Percentiles rank a stretch among this genome's conserved stretches.
phyloP scores from a whole-genome alignment of 2,888 invertebrate species.

The Stictocephala bisonia region DNA sequence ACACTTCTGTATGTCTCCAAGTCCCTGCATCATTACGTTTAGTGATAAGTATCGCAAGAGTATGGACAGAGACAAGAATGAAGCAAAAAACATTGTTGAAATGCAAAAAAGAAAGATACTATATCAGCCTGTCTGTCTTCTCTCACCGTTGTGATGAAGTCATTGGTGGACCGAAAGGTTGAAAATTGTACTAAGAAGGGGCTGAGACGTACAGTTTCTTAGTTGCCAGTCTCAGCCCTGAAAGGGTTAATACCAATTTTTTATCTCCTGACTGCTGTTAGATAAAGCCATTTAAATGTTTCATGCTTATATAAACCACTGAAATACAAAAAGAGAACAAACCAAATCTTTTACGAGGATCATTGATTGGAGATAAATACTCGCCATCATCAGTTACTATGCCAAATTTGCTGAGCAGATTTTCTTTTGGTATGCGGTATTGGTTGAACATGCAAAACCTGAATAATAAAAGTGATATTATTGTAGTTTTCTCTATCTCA shows the following conservation, averaged over 20 bases:
- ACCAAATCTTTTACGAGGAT: slow-evolving; percentile 87
- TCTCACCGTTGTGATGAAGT: too few species aligned
- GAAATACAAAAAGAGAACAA: slow-evolving; percentile 64
- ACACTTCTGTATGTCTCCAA: too few species aligned
- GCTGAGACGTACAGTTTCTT: too few species aligned
- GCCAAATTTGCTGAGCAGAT: slow-evolving; percentile 85
- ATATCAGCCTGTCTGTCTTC: neutral
- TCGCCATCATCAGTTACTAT: slow-evolving; percentile 87
- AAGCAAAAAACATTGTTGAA: neutral
- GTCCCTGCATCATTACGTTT: too few species aligned
- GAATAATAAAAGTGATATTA: neutral
- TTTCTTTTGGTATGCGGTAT: slow-evolving; percentile 82
- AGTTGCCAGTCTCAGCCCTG: too few species aligned
- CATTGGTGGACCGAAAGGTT: too few species aligned
- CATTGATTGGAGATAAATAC: slow-evolving; percentile 83
- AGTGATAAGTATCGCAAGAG: neutral
- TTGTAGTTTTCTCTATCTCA: neutral
- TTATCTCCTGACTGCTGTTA: too few species aligned
- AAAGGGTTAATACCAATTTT: too few species aligned
- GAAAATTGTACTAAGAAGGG: too few species aligned
- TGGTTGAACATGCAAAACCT: slow-evolving; percentile 81
- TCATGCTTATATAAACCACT: too few species aligned
- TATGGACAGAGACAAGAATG: neutral
- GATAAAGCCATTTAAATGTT: too few species aligned
- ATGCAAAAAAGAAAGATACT: neutral